Conservation (phyloP, 2,888 invertebrate species). For the Rhagonycha lutea region DNA sequence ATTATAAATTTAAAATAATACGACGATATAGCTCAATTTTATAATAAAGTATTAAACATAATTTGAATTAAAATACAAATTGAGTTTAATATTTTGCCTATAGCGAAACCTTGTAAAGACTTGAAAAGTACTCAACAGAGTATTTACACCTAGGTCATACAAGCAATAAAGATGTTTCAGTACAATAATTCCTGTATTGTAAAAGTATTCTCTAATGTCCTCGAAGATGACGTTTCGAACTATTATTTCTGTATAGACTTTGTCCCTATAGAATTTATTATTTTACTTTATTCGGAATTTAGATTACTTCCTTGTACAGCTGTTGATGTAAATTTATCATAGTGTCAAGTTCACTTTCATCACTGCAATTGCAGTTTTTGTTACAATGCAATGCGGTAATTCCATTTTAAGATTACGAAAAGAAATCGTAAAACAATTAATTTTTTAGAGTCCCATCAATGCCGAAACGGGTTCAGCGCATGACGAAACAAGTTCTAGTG, state of each 20-base stretch:
- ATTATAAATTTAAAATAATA: too few species aligned
- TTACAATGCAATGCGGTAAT: conserved; percentile 9
- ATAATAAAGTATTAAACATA: not conserved
- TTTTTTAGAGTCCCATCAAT: conserved; percentile 69
- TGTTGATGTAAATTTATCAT: conserved; percentile 22
- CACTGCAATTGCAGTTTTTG: conserved; percentile 11
- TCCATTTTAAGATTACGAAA: conserved; percentile 14
- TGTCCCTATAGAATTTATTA: conserved; percentile 16
- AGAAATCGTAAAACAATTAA: conserved; percentile 19
- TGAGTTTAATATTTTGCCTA: not conserved
- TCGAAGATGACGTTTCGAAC: conserved; percentile 19
- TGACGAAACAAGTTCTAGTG: conserved; percentile 88
- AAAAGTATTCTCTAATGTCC: conserved; percentile 20
- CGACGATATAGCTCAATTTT: not conserved
- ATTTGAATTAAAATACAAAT: not conserved
- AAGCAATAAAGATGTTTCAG: not conserved
- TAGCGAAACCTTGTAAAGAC: conserved; percentile 8
- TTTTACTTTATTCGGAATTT: conserved; percentile 27
- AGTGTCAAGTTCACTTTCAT: conserved; percentile 30
- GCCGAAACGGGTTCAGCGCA: conserved; percentile 70
- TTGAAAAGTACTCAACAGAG: conserved; percentile 10
- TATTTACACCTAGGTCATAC: conserved; percentile 10
- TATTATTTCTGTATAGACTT: conserved; percentile 15
- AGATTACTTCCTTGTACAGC: conserved; percentile 34
- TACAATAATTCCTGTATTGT: not conserved